A percentile compares a stretch with the other conserved stretches of the same genome.
These are phyloP conservation scores for Tauraco hartlaubi DNA, from an alignment of 2,797 vertebrate genomes.

Conservation along the genomic window DNA sequence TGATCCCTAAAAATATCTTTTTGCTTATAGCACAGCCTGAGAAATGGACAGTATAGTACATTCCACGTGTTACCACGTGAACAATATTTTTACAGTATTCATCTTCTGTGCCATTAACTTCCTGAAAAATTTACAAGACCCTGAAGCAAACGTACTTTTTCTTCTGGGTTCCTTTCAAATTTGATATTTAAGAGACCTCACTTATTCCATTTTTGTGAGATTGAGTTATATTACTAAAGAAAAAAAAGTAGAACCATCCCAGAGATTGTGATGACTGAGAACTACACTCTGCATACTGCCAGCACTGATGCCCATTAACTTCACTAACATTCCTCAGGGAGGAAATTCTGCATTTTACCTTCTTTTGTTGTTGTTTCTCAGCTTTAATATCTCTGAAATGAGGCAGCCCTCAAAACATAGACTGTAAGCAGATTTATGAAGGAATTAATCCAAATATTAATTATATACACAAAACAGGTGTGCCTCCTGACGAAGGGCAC, in stretches of 20 bases:
- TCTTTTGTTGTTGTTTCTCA: not conserved
- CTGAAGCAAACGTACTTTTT: slow-evolving; percentile 21
- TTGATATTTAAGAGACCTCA: not conserved
- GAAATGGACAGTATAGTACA: not conserved
- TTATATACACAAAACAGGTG: fast-evolving
- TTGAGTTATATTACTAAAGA: not conserved
- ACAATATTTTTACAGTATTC: not conserved
- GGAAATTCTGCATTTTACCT: not conserved
- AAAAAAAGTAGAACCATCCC: not conserved
- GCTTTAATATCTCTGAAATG: not conserved
- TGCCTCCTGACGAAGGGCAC: not conserved
- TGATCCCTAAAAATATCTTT: slow-evolving; percentile 2
- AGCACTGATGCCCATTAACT: not conserved
- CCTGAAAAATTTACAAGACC: slow-evolving; percentile 18
- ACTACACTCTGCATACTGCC: not conserved
- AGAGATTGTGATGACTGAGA: not conserved
- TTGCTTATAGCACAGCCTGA: slow-evolving; percentile 27
- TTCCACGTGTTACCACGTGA: not conserved
- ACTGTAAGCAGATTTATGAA: fast-evolving
- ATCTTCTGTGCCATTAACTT: slow-evolving; percentile 21
- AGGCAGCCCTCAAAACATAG: not conserved
- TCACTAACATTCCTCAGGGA: not conserved
- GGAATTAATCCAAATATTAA: not conserved
- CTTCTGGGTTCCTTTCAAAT: not conserved
- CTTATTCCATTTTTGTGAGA: not conserved